Conservation (phyloP, 2,797 vertebrate genomes). For the Champsocephalus esox region DNA sequence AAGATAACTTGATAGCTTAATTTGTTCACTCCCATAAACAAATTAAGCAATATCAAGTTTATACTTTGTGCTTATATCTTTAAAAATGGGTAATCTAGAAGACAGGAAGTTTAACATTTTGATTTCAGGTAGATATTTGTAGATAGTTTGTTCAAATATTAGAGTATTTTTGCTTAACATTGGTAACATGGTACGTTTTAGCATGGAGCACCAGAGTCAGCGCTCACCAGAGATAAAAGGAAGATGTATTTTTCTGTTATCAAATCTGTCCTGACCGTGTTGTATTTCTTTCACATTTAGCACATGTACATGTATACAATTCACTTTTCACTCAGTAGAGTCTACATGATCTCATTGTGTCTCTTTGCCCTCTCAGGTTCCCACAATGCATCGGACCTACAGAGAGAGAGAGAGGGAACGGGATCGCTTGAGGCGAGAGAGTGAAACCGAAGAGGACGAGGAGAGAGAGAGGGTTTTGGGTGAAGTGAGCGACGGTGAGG, state of each 20-base stretch:
- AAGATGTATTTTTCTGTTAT: not conserved
- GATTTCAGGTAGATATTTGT: not conserved
- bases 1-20: not conserved
- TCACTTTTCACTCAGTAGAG: not conserved
- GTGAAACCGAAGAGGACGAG: conserved; percentile 83
- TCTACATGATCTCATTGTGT: not conserved
- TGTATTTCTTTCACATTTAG: not conserved
- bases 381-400: conserved; percentile 69
- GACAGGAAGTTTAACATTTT: not conserved
- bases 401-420: conserved; percentile 73
- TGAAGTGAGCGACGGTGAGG: conserved; percentile 81
- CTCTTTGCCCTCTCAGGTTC: conserved; percentile 61
- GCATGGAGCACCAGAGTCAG: not conserved
- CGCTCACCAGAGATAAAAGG: not conserved
- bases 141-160: too few species aligned
- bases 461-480: conserved; percentile 76
- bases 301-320: not conserved
- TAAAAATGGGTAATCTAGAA: not conserved
- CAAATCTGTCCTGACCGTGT: too few species aligned
- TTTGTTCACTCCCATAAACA: not conserved
- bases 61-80: not conserved
- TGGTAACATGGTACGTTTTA: too few species aligned
- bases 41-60: not conserved
- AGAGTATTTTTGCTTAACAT: too few species aligned
- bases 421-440: conserved; percentile 75